These are phyloP conservation scores for Liparis tanakae DNA, from an alignment of 2,797 vertebrate genomes.

Conservation along the genomic window DNA sequence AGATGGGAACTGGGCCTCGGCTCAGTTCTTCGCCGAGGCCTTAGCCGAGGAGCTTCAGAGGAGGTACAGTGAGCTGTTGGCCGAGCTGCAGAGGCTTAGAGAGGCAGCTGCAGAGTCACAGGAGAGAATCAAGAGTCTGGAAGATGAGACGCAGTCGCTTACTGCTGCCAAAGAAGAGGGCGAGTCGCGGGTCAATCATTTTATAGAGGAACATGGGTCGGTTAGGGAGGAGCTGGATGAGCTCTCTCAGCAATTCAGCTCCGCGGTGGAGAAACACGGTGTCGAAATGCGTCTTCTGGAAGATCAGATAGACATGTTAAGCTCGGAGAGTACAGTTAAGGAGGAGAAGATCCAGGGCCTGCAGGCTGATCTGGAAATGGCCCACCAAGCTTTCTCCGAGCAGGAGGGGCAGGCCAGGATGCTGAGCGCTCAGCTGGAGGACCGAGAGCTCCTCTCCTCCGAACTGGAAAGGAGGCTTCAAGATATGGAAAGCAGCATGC, in stretches of 20 bases:
- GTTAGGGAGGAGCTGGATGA: conserved; percentile 76
- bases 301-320: conserved; percentile 88
- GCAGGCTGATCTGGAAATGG: conserved; percentile 85
- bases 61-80: conserved; percentile 80
- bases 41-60: conserved; percentile 86
- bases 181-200: conserved; percentile 69
- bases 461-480: conserved; percentile 78
- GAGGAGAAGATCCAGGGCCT: conserved; percentile 87
- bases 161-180: conserved; percentile 81
- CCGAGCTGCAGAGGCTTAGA: conserved; percentile 84
- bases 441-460: conserved; percentile 77
- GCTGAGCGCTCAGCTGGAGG: conserved; percentile 84
- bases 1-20: conserved; percentile 29
- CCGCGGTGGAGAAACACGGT: conserved; percentile 75
- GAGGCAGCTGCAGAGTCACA: conserved; percentile 81
- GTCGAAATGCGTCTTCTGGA: conserved; percentile 80
- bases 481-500: conserved; percentile 76
- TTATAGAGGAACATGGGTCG: conserved; percentile 77
- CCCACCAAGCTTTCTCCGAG: conserved; percentile 79
- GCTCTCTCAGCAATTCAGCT: conserved; percentile 76
- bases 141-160: conserved; percentile 70
- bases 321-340: conserved; percentile 82
- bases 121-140: conserved; percentile 76
- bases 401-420: conserved; percentile 80
- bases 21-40: conserved; percentile 78